Conservation (phyloP, 2,888 invertebrate genomes). For the Hydroisotoma schaefferi region DNA sequence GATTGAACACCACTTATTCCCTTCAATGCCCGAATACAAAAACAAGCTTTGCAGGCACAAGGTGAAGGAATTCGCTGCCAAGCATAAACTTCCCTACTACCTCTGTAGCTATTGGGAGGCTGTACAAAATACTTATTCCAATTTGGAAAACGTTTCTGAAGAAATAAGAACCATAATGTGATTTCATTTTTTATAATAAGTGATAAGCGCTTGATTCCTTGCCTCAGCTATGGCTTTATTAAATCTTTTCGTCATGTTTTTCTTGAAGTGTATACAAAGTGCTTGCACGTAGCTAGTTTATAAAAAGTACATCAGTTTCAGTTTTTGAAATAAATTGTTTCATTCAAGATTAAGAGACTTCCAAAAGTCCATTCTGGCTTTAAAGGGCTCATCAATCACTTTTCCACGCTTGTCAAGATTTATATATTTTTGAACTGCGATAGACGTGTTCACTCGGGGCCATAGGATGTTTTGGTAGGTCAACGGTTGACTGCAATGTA, state of each 20-base stretch:
- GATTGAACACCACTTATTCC: constrained; percentile 37
- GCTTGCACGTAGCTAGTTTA: too few species aligned
- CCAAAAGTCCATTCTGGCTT: constrained; percentile 35
- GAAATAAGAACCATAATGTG: constrained; percentile 31
- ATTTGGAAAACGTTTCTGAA: constrained; percentile 41
- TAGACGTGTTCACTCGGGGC: neutral
- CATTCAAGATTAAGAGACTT: constrained; percentile 29
- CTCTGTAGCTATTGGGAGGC: constrained; percentile 39
- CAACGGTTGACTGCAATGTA: neutral
- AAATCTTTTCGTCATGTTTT: too few species aligned
- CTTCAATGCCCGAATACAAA: constrained; percentile 42
- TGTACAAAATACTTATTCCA: constrained; percentile 32
- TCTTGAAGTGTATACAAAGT: too few species aligned
- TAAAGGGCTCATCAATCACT: constrained; percentile 34
- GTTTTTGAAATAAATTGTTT: neutral
- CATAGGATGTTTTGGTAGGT: neutral
- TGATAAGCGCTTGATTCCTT: too few species aligned
- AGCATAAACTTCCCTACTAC: constrained; percentile 40
- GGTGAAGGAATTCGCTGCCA: constrained; percentile 40
- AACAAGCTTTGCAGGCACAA: constrained; percentile 36
- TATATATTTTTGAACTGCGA: neutral
- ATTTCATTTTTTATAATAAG: neutral
- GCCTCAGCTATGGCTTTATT: too few species aligned
- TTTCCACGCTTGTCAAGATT: constrained; percentile 8
- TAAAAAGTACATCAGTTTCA: neutral